Conservation (phyloP, 2,797 vertebrate genomes). For the Lepilemur septentrionalis region DNA sequence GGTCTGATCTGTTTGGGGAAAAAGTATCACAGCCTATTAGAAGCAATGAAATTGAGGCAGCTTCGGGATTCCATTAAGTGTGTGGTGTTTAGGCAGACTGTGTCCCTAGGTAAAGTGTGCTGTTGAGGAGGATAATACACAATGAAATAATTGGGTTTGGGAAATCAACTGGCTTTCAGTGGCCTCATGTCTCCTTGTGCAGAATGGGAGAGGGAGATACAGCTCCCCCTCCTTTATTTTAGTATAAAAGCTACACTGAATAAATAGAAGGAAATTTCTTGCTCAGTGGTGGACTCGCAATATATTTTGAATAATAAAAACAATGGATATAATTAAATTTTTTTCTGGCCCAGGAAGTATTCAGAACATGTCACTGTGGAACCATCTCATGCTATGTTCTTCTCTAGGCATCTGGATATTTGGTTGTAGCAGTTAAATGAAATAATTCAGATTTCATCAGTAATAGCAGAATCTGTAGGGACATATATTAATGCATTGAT, state of each 20-base stretch:
- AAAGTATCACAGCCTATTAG: slow-evolving; percentile 96
- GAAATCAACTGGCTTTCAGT: slow-evolving; percentile 95
- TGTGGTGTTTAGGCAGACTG: slow-evolving; percentile 91
- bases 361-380: slow-evolving; percentile 76
- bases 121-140: slow-evolving; percentile 92
- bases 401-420: slow-evolving; percentile 78
- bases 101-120: slow-evolving; percentile 90
- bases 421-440: slow-evolving; percentile 70
- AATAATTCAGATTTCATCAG: slow-evolving; percentile 80
- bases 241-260: slow-evolving; percentile 72
- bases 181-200: slow-evolving; percentile 88
- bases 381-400: slow-evolving; percentile 70
- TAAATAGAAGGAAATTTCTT: slow-evolving; percentile 67
- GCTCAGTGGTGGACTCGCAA: slow-evolving; percentile 79
- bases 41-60: slow-evolving; percentile 95
- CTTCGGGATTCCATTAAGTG: slow-evolving; percentile 97
- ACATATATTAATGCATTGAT: slow-evolving; percentile 71
- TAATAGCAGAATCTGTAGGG: slow-evolving; percentile 70
- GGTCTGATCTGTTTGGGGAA: slow-evolving; percentile 89
- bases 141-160: slow-evolving; percentile 97
- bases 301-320: slow-evolving; percentile 84
- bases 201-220: slow-evolving; percentile 83
- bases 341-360: slow-evolving; percentile 73
- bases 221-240: slow-evolving; percentile 83
- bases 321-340: slow-evolving; percentile 84